Evolutionary conservation across 1,140 invertebrate species (phyloP), one percentile per base, ranked within the genome.

Genomic region (Microplitis demolitor): DNA sequence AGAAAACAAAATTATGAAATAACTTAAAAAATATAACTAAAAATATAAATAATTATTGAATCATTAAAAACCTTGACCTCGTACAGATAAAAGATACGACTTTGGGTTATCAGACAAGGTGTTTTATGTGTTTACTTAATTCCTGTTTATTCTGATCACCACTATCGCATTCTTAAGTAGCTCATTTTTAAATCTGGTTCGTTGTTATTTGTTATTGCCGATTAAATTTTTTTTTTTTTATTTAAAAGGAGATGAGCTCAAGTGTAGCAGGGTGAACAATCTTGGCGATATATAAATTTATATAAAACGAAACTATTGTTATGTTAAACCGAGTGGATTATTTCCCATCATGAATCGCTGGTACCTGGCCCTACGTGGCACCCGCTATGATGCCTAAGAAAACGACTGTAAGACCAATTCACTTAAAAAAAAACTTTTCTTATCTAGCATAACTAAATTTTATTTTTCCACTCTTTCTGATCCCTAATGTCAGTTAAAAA

Each of bases 361-460:
- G 83, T 84, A 64, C 82, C 83, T 82, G 83, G 81, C 80, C 79
- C 80, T 72, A 78, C 75, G 69, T 78, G 80, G 82, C 74, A 78
- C 79, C 68, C 63, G 33, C 76, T 75, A 72, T 69, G 8, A 4
- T 3, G 5, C 24, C 50, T 45, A 77, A 77, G 77, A 81, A 80
- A 82, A 81, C 76, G 61, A 73, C 78, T 80, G 66, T 78, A 72
- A 54, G 53, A n/a, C 53, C 13, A 54, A 54, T 54, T 54, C 16
- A n/a, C 53, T 14, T 54, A n/a, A 8, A 50, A 50, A 8, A 50
- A 54, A 14, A n/a, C 16, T 14, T 54, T 4, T 54, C 16, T 54
- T 54, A 54, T 54, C 53, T 54, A 3, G 3, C 6, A 6, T 50
- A 8, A 3, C 13, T 50, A 50, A 50, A 50, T 50, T 13, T 54